Evolutionary conservation across 2,797 vertebrate species (phyloP).

Genomic region (Alauda arvensis): DNA sequence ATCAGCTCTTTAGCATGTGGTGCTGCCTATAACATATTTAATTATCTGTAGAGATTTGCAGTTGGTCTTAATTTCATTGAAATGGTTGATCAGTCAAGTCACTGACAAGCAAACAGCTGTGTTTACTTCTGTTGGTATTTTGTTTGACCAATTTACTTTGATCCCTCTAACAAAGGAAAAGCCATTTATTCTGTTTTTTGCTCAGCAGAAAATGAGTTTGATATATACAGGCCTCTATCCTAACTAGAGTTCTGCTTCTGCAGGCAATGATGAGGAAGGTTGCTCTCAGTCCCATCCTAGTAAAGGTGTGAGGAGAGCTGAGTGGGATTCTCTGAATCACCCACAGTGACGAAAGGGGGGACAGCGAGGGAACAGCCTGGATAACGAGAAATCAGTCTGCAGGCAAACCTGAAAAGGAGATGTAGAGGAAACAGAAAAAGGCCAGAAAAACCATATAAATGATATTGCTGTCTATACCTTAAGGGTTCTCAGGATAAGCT

Average conservation of each 20-base stretch:
- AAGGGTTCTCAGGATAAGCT: background rate
- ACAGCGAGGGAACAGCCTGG: background rate
- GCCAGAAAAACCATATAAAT: background rate
- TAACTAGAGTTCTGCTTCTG: background rate
- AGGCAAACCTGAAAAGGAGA: background rate
- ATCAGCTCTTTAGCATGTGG: background rate
- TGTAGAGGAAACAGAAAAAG: background rate
- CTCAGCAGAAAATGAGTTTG: background rate
- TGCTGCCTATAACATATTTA: background rate
- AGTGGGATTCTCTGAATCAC: background rate
- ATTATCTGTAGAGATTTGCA: background rate
- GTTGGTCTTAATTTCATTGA: constrained; percentile 10
- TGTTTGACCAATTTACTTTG: constrained; percentile 31
- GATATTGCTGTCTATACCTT: background rate
- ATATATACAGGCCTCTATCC: background rate
- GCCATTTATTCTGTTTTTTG: background rate
- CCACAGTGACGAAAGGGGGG: background rate
- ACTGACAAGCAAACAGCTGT: background rate
- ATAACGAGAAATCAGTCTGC: background rate
- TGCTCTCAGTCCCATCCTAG: background rate
- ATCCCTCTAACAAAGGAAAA: background rate
- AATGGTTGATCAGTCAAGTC: constrained; percentile 14
- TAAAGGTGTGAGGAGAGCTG: background rate
- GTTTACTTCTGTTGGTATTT: constrained; percentile 13
- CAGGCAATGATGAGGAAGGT: background rate